A percentile compares a stretch with the other conserved stretches of the same genome.
Conservation (phyloP, 2,113 vertebrate species). For the Cephalopholis sonnerati region DNA sequence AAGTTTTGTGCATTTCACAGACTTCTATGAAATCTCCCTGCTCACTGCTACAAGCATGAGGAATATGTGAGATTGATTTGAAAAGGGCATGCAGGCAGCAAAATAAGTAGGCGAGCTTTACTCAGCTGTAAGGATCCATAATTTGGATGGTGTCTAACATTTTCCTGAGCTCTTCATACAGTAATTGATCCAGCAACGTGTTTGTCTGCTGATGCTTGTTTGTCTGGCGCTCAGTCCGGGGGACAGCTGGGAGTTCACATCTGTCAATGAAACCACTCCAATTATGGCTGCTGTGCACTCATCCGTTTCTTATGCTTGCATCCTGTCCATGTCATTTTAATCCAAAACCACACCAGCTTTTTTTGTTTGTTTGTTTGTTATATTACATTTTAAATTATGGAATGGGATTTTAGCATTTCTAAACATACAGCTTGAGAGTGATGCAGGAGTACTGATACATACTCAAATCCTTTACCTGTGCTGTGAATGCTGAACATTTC, state of each 20-base stretch:
- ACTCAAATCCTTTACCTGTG: neutral
- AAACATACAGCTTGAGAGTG: neutral
- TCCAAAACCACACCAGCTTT: neutral
- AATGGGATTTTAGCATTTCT: neutral
- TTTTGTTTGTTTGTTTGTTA: neutral
- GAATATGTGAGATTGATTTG: conserved; percentile 27
- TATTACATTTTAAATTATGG: neutral
- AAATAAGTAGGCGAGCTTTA: conserved; percentile 27
- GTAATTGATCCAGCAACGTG: conserved; percentile 46
- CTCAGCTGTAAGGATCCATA: conserved; percentile 28
- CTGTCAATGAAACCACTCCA: conserved; percentile 43
- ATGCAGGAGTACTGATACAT: neutral
- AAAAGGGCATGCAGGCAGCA: conserved; percentile 1
- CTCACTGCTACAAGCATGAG: neutral
- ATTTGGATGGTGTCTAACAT: conserved; percentile 41
- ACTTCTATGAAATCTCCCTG: neutral
- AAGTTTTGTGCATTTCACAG: neutral
- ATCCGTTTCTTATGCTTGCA: conserved; percentile 24
- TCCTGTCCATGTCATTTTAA: neutral
- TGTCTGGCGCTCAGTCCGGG: conserved; percentile 37
- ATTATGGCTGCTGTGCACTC: conserved; percentile 44
- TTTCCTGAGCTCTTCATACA: conserved; percentile 45
- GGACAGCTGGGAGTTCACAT: conserved; percentile 61
- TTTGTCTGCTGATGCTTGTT: conserved; percentile 49
- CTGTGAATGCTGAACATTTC: neutral